phyloP scores from a whole-genome alignment of 2,888 invertebrate species.

The Dryobotodes eremita region DNA sequence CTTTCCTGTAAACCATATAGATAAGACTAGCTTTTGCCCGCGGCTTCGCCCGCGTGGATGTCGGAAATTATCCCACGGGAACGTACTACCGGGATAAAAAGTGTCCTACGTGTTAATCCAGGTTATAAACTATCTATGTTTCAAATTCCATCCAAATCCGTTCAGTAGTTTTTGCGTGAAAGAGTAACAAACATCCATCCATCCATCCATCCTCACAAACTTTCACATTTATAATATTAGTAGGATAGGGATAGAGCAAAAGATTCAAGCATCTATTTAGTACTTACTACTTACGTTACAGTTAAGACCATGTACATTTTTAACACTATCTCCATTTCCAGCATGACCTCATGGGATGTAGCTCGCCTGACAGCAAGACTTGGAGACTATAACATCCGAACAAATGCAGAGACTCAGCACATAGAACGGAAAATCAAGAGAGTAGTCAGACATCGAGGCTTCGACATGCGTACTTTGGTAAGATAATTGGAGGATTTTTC shows the following conservation, averaged over 20 bases:
- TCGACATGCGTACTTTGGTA: constrained; percentile 95
- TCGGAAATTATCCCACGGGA: no score
- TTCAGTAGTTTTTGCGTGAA: no score
- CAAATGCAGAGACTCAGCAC: constrained; percentile 94
- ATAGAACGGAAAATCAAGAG: constrained; percentile 95
- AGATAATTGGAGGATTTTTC: constrained; percentile 21
- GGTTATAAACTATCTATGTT: no score
- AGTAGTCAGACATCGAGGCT: constrained; percentile 96
- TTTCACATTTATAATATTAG: no score
- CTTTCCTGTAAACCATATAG: not conserved
- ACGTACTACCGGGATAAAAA: no score
- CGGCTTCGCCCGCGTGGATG: no score
- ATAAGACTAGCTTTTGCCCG: no score
- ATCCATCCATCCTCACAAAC: no score
- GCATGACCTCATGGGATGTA: constrained; percentile 97
- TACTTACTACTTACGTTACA: not conserved
- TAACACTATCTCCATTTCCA: constrained; percentile 77
- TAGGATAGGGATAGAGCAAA: not conserved
- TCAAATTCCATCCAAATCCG: no score
- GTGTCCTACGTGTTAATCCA: no score
- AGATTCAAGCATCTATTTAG: not conserved
- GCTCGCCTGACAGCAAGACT: constrained; percentile 95
- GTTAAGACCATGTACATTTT: not conserved
- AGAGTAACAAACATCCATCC: no score
- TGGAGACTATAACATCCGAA: constrained; percentile 96